phyloP scores from a whole-genome alignment of 2,797 vertebrate species.

The Crypturellus tataupa region DNA sequence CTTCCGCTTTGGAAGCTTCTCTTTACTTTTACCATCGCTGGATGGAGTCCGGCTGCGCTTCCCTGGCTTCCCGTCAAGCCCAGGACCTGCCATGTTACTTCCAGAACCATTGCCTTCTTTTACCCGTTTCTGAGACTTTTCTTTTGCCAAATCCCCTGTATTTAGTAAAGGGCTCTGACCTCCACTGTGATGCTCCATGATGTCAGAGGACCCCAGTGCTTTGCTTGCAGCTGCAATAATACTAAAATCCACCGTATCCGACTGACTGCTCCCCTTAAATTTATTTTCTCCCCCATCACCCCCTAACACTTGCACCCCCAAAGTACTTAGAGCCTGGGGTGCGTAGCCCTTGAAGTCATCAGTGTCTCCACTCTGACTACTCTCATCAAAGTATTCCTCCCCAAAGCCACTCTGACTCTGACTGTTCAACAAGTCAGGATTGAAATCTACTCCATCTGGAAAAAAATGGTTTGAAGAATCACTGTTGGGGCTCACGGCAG shows the following conservation, averaged over 20 bases:
- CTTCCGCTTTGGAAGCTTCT: conserved; percentile 95
- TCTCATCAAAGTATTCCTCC: conserved; percentile 94
- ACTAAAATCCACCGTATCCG: conserved; percentile 94
- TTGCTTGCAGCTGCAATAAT: conserved; percentile 90
- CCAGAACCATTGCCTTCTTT: conserved; percentile 86
- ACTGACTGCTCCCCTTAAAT: conserved; percentile 83
- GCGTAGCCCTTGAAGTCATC: conserved; percentile 93
- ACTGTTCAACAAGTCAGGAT: conserved; percentile 91
- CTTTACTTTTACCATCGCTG: conserved; percentile 96
- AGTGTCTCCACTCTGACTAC: conserved; percentile 94
- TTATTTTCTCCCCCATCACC: conserved; percentile 85
- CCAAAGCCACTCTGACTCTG: conserved; percentile 89
- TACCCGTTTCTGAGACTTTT: conserved; percentile 86
- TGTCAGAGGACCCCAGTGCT: conserved; percentile 85
- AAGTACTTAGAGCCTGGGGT: conserved; percentile 79
- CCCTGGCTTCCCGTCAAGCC: conserved; percentile 89
- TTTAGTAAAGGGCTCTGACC: conserved; percentile 92
- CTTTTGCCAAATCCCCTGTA: conserved; percentile 86
- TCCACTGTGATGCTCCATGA: conserved; percentile 89
- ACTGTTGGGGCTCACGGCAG: conserved; percentile 91
- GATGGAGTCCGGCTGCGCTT: conserved; percentile 97
- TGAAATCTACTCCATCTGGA: conserved; percentile 94
- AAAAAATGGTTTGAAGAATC: conserved; percentile 97
- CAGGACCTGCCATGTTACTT: conserved; percentile 80
- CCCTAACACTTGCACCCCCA: conserved; percentile 84